Percentiles rank a stretch among this genome's conserved stretches.
Evolutionary conservation across 2,797 vertebrate genomes (phyloP).

Genomic region (Lacerta bilineata): DNA sequence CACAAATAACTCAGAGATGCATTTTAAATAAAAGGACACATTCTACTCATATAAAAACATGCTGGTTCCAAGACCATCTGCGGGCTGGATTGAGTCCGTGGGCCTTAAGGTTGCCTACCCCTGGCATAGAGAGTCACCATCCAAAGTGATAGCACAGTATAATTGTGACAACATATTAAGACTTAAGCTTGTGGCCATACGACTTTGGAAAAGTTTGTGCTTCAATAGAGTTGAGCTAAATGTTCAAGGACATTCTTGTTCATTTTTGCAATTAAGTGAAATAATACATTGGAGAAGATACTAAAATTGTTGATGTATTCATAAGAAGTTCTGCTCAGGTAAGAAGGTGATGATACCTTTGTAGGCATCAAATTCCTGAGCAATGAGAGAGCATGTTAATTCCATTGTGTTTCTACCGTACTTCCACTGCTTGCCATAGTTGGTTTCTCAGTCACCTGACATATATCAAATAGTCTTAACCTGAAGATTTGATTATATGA

Average conservation of each 20-base stretch:
- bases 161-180: neutral
- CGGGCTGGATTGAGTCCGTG: too few species aligned
- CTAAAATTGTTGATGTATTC: neutral
- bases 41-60: too few species aligned
- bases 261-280: slow-evolving; percentile 11
- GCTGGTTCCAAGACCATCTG: too few species aligned
- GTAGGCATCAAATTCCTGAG: neutral
- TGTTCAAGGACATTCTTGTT: neutral
- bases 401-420: neutral
- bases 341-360: neutral
- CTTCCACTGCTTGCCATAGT: neutral
- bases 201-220: neutral
- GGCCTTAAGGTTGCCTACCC: too few species aligned
- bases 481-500: neutral
- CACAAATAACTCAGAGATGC: too few species aligned
- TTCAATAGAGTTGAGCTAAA: too few species aligned
- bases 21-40: too few species aligned
- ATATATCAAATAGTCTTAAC: neutral
- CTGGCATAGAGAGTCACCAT: neutral
- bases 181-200: neutral
- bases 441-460: neutral
- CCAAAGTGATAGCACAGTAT: neutral
- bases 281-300: neutral
- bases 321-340: neutral
- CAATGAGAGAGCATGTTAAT: neutral